Evolutionary conservation across 2,797 vertebrate genomes (phyloP).

Genomic region (Iguana delicatissima): DNA sequence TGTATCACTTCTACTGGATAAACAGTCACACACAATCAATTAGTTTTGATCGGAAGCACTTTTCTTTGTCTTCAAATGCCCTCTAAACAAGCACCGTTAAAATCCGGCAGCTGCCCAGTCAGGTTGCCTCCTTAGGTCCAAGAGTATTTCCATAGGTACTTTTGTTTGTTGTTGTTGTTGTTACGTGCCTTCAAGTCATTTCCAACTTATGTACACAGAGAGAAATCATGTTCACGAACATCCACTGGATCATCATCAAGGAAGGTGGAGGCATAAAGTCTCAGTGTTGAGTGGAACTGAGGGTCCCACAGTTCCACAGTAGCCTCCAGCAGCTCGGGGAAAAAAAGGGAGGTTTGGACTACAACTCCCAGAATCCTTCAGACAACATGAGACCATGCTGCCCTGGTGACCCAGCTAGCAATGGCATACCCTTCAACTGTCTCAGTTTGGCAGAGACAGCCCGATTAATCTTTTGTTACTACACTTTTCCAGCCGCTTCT

Average conservation of each 20-base stretch:
- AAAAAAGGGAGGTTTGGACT: not conserved
- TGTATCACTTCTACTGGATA: no score
- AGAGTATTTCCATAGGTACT: not conserved
- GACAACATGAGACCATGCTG: not conserved
- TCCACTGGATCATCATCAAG: not conserved
- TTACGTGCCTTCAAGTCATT: no score
- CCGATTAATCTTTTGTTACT: no score
- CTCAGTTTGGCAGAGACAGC: no score
- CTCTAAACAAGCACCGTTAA: no score
- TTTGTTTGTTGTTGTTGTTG: not conserved
- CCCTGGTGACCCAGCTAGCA: no score
- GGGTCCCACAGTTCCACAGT: no score
- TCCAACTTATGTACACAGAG: no score
- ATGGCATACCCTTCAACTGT: no score
- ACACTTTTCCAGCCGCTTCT: no score
- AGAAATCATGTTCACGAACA: not conserved
- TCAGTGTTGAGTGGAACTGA: not conserved
- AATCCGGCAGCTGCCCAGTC: not conserved
- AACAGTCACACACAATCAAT: not conserved
- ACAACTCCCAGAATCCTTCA: not conserved
- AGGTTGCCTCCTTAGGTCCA: not conserved
- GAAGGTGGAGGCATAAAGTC: not conserved
- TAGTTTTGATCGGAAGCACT: not conserved
- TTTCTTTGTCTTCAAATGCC: not conserved
- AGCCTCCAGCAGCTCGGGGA: no score